Base-by-base conservation (phyloP, 2,888 invertebrate genomes). In the Itoplectis maculator region DNA sequence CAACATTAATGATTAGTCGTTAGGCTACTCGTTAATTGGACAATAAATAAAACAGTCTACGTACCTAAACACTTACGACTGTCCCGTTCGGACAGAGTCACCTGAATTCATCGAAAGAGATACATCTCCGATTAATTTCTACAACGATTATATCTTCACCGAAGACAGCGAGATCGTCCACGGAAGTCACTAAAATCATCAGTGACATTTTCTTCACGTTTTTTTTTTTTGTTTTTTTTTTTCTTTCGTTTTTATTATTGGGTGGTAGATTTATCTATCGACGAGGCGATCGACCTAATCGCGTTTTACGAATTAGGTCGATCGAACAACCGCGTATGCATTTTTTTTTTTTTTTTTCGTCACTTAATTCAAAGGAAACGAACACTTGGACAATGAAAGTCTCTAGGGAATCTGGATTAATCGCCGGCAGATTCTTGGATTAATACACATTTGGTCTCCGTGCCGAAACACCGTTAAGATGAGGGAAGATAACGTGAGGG, bases 1-100 rank as follows among this genome's bases (percentile, higher is more conserved):
- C 89, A 92, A 92, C 91, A 92, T 92, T 89, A 88, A 92, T 88
- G 85, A 88, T 91, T 89, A 89, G 85, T 88, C 86, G 82, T 90
- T 88, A 87, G 88, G 87, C 89, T 90, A 90, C 81, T 86, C 86
- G 85, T 86, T 89, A 86, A 87, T 88, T 87, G 84, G 88, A 91
- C 89, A 91, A 91, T 91, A 92, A 92, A 91, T 90, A 89, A 92
- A 90, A 90, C 87, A 89, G 85, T 88, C 86, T 89, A 89, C 87
- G 82, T 81, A 86, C 45, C 85, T 73, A 80, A n/a, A 82, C 84
- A 83, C 73, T 77, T 80, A 84, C 78, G 72, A 75, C 83, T 77
- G 80, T 77, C 59, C 9, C 84, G 79, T 68, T 79, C 65, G 61
- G 70, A 65, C 83, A 82, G 79, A 79, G 81, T 82, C 72, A 81